Conservation (phyloP, 2,888 invertebrate species). For the Harpalus rubripes region DNA sequence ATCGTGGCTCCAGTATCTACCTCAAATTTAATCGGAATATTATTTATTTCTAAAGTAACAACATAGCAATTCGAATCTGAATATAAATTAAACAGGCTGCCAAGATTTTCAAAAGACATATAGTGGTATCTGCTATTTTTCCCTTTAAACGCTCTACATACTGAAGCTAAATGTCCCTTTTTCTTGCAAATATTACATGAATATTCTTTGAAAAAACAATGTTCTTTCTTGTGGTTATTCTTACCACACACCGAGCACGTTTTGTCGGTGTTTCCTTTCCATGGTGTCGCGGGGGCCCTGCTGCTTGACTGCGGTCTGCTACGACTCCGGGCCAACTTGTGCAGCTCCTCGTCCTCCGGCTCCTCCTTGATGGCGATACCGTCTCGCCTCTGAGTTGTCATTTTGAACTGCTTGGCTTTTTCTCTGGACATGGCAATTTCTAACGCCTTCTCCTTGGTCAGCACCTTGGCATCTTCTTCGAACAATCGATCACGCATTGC, state of each 20-base stretch:
- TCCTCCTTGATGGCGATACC: constrained; percentile 7
- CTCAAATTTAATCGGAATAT: constrained; percentile 22
- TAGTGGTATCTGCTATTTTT: constrained; percentile 8
- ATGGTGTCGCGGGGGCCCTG: not conserved
- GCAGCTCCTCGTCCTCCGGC: constrained; percentile 15
- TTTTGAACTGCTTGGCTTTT: constrained; percentile 16
- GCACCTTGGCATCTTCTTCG: too few relatives aligned
- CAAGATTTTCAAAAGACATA: not conserved
- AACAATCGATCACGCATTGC: constrained; percentile 28
- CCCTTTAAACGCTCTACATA: not conserved
- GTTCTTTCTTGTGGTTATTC: not conserved
- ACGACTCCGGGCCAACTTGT: not conserved
- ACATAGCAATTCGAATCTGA: constrained; percentile 17
- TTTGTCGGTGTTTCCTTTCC: not conserved
- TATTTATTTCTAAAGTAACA: constrained; percentile 12
- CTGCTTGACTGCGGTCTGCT: not conserved
- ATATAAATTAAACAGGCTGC: constrained; percentile 2
- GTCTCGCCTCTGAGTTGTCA: not conserved
- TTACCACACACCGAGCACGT: constrained; percentile 23
- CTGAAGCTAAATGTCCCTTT: constrained; percentile 42
- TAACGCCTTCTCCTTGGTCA: not conserved
- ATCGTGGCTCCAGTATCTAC: constrained; percentile 29
- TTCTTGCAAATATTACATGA: constrained; percentile 11
- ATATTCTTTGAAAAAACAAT: constrained; percentile 6
- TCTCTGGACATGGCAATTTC: constrained; percentile 11